These are phyloP conservation scores for Gambelia wislizenii DNA, from an alignment of 2,797 vertebrate genomes.

Conservation along the genomic window DNA sequence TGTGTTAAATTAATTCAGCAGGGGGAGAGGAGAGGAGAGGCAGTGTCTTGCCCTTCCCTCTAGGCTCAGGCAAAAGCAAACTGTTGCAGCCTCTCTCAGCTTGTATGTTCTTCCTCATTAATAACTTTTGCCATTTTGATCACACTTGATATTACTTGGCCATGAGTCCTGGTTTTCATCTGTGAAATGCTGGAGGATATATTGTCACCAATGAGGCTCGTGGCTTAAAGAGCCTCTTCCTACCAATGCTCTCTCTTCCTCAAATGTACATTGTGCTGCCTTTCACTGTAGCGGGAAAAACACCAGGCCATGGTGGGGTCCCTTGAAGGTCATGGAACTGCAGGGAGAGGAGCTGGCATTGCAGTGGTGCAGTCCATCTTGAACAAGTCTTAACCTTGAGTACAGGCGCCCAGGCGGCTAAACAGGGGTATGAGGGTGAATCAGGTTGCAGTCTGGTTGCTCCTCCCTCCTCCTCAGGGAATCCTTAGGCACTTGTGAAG, in stretches of 20 bases:
- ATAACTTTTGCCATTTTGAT: too few relatives aligned
- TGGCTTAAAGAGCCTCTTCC: neutral
- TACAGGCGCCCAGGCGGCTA: neutral
- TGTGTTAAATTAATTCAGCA: too few relatives aligned
- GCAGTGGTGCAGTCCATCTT: neutral
- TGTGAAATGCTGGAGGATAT: too few relatives aligned
- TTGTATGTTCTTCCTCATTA: too few relatives aligned
- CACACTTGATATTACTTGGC: too few relatives aligned
- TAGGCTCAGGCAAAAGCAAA: too few relatives aligned
- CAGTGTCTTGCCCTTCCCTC: too few relatives aligned
- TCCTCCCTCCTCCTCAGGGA: neutral
- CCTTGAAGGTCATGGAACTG: conserved; percentile 3
- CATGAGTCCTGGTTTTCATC: too few relatives aligned
- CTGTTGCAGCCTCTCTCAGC: too few relatives aligned
- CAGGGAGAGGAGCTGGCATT: neutral
- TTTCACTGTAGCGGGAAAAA: neutral
- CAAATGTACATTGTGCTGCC: neutral
- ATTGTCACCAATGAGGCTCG: neutral
- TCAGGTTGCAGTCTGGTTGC: neutral
- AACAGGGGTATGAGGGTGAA: neutral
- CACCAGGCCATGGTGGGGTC: neutral
- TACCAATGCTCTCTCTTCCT: neutral
- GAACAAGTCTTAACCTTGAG: neutral
- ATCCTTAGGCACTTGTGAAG: neutral
- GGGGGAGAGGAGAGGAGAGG: too few relatives aligned